Conservation (phyloP, 2,888 invertebrate species). For the Cyclophora punctaria region DNA sequence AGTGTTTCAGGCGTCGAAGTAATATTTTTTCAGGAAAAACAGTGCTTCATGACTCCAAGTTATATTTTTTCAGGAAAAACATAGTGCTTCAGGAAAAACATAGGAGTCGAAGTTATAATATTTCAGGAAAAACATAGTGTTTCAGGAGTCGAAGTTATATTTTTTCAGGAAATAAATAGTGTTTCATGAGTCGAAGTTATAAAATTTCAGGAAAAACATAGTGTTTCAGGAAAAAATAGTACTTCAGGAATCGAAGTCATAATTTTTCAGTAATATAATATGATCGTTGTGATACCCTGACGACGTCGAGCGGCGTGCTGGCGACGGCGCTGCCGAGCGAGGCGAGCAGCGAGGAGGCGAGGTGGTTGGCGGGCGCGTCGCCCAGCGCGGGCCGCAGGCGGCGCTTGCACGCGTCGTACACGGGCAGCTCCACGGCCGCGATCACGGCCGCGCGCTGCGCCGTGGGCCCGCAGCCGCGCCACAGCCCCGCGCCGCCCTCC, state of each 20-base stretch:
- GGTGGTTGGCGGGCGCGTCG: conserved; percentile 89
- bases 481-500: conserved; percentile 90
- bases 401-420: conserved; percentile 92
- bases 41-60: too few species aligned
- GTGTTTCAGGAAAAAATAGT: background rate
- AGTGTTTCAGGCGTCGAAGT: too few species aligned
- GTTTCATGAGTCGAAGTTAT: too few species aligned
- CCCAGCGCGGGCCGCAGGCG: conserved; percentile 81
- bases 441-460: conserved; percentile 95
- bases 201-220: background rate
- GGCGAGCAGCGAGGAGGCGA: conserved; percentile 91
- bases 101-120: too few species aligned
- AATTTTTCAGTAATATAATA: background rate
- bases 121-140: too few species aligned
- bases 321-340: conserved; percentile 95
- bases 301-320: conserved; percentile 95
- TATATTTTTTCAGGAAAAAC: too few species aligned
- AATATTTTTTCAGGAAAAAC: too few species aligned
- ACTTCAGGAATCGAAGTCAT: too few species aligned
- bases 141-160: too few species aligned
- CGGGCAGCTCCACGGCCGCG: conserved; percentile 94
- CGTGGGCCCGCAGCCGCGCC: conserved; percentile 95
- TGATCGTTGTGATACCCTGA: conserved; percentile 77
- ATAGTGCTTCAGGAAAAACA: too few species aligned
- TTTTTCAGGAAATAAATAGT: too few species aligned